Evolutionary conservation across 2,113 vertebrate genomes (phyloP).

Genomic region (Sapajus apella): DNA sequence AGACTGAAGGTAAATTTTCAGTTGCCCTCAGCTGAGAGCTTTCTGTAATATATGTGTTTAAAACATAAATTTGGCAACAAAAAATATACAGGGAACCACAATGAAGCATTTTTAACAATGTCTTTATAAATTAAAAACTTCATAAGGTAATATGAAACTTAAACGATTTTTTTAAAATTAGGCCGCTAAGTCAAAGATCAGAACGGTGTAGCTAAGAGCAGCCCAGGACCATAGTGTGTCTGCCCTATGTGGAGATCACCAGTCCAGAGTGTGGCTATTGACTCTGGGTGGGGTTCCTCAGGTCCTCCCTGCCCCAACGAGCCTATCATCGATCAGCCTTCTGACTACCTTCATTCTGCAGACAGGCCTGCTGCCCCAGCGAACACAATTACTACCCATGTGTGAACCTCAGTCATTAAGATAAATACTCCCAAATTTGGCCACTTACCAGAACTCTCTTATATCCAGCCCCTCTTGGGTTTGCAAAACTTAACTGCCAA

Average conservation of each 20-base stretch:
- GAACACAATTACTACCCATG: neutral
- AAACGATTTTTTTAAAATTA: neutral
- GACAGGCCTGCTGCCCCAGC: neutral
- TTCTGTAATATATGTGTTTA: neutral
- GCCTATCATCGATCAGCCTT: neutral
- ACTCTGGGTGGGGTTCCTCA: neutral
- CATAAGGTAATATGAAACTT: neutral
- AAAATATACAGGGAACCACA: neutral
- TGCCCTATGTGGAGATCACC: neutral
- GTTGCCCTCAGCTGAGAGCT: neutral
- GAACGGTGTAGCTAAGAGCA: neutral
- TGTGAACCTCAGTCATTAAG: slow-evolving; percentile 37
- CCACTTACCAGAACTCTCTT: slow-evolving; percentile 70
- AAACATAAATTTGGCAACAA: neutral
- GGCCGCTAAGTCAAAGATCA: neutral
- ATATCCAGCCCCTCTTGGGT: slow-evolving; percentile 59
- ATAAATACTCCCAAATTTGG: slow-evolving; percentile 67
- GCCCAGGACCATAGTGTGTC: too few relatives aligned
- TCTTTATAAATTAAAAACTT: neutral
- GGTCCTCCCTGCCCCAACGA: neutral
- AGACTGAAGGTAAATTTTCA: neutral
- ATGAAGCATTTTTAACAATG: neutral
- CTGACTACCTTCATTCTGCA: neutral
- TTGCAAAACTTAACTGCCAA: slow-evolving; percentile 75
- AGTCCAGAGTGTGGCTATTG: neutral